phyloP scores from a whole-genome alignment of 2,113 vertebrate species.

The Otocyon megalotis region DNA sequence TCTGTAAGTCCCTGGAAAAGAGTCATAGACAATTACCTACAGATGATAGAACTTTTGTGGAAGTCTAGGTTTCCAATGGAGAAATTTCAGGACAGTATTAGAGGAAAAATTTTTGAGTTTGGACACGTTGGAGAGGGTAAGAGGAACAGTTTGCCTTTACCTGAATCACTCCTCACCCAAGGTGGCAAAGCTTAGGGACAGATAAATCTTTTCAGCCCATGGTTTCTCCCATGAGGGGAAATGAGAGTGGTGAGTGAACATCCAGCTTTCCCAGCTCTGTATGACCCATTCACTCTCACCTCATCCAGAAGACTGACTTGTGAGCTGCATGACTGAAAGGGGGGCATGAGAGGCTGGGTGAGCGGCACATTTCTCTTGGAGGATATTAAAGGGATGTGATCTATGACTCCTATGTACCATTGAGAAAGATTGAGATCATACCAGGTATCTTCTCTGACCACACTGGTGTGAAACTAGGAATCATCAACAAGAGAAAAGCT shows the following conservation, averaged over 20 bases:
- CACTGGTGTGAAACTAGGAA: neutral
- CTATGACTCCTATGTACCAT: neutral
- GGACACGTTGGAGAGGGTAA: neutral
- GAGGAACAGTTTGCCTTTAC: neutral
- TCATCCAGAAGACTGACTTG: neutral
- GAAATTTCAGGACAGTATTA: neutral
- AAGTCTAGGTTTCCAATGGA: neutral
- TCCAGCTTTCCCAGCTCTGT: neutral
- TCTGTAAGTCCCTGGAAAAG: neutral
- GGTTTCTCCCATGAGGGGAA: neutral
- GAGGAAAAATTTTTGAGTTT: neutral
- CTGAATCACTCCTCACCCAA: neutral
- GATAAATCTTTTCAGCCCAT: neutral
- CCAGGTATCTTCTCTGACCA: neutral
- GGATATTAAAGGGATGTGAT: neutral
- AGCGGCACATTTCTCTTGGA: neutral
- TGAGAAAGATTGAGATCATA: neutral
- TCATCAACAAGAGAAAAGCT: neutral
- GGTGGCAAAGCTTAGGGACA: neutral
- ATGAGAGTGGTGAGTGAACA: neutral
- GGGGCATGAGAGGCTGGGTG: neutral
- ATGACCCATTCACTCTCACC: neutral
- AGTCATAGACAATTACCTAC: neutral
- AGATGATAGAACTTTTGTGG: neutral
- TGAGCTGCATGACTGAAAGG: neutral